phyloP scores from a whole-genome alignment of 2,888 invertebrate species.

The Drosophila atripex region DNA sequence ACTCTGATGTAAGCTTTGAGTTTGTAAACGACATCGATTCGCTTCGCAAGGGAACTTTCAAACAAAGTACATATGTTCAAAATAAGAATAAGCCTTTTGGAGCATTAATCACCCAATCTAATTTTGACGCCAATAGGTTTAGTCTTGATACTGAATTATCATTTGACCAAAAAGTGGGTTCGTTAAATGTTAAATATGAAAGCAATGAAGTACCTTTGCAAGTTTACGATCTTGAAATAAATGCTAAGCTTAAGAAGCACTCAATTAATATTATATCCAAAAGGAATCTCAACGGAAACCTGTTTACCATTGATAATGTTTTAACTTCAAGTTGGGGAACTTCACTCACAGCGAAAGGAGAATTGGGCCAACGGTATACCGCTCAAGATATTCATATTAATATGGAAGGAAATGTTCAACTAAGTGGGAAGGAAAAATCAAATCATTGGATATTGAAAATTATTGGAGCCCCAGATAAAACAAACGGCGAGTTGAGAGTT shows the following conservation, averaged over 20 bases:
- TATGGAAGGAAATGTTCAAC: constrained; percentile 74
- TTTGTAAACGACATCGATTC: constrained; percentile 42
- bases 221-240: constrained; percentile 86
- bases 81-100: constrained; percentile 56
- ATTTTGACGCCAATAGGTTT: constrained; percentile 61
- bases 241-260: constrained; percentile 84
- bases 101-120: constrained; percentile 84
- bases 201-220: constrained; percentile 81
- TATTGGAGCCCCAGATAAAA: constrained; percentile 80
- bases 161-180: constrained; percentile 86
- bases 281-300: constrained; percentile 81
- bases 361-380: constrained; percentile 76
- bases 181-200: constrained; percentile 84
- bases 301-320: constrained; percentile 74
- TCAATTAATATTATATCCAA: constrained; percentile 75
- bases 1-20: constrained; percentile 48
- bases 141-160: constrained; percentile 86
- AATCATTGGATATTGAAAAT: constrained; percentile 74
- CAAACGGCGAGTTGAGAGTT: constrained; percentile 83
- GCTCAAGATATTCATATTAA: constrained; percentile 78
- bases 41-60: constrained; percentile 59
- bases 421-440: constrained; percentile 76
- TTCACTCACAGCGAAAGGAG: constrained; percentile 76
- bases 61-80: constrained; percentile 53
- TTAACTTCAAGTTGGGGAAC: constrained; percentile 81